These are phyloP conservation scores for Caerostris extrusa DNA, from an alignment of 1,140 invertebrate genomes.

Conservation along the genomic window DNA sequence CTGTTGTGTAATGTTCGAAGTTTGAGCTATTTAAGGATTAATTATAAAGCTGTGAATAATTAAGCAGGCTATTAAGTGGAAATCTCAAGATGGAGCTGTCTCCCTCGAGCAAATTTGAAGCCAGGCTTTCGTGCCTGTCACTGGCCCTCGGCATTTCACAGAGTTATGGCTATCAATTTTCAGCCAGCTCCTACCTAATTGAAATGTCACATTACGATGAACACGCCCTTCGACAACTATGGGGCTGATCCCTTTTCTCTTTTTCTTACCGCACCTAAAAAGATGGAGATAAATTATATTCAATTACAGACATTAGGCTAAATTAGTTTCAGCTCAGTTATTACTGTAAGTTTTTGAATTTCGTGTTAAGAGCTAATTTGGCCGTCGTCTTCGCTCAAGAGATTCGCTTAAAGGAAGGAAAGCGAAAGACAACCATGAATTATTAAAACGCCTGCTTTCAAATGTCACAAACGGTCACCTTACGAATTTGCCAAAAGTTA, in stretches of 20 bases:
- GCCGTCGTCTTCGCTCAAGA: slow-evolving; percentile 16
- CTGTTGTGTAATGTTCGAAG: slow-evolving; percentile 20
- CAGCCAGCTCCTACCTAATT: slow-evolving; percentile 72
- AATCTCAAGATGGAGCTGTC: slow-evolving; percentile 41
- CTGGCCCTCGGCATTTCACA: slow-evolving; percentile 38
- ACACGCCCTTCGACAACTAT: slow-evolving; percentile 66
- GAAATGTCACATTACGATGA: slow-evolving; percentile 73
- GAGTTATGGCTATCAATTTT: slow-evolving; percentile 73
- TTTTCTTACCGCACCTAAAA: slow-evolving; percentile 35
- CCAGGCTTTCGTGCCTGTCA: slow-evolving; percentile 44
- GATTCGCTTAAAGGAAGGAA: background rate
- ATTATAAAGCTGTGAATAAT: slow-evolving; percentile 66
- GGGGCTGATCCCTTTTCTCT: slow-evolving; percentile 40
- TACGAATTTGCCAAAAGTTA: slow-evolving; percentile 17
- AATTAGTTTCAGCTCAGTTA: slow-evolving; percentile 67
- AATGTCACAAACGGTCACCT: slow-evolving; percentile 58
- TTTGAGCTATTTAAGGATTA: slow-evolving; percentile 65
- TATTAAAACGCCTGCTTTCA: slow-evolving; percentile 33
- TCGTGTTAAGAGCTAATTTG: slow-evolving; percentile 74
- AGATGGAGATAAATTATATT: slow-evolving; percentile 74
- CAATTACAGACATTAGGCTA: slow-evolving; percentile 69
- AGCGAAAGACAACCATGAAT: slow-evolving; percentile 28
- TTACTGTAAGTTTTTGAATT: slow-evolving; percentile 63
- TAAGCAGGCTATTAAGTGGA: slow-evolving; percentile 42
- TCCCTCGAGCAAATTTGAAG: background rate